Conservation (phyloP, 2,113 vertebrate species). For the Panurus biarmicus region DNA sequence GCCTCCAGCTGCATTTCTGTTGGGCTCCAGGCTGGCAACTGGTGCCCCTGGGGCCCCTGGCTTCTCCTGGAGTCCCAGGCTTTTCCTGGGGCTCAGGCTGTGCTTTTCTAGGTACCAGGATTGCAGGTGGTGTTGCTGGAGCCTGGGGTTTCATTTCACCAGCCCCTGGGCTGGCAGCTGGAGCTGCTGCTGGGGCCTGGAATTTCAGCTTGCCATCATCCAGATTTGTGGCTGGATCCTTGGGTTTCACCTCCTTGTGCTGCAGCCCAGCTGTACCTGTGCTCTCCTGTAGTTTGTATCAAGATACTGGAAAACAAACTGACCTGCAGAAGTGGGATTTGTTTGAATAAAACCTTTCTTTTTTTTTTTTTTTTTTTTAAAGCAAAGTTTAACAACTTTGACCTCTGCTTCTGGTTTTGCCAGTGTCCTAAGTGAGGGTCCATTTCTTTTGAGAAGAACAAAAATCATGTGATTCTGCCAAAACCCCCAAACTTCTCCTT, state of each 20-base stretch:
- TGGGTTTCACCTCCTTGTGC: slow-evolving; percentile 11
- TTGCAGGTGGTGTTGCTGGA: slow-evolving; percentile 18
- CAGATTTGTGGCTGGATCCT: slow-evolving; percentile 18
- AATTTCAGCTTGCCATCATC: slow-evolving; percentile 28
- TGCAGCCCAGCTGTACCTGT: slow-evolving; percentile 22
- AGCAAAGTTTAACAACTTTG: slow-evolving; percentile 4
- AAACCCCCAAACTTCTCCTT: not conserved
- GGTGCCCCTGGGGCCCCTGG: not conserved
- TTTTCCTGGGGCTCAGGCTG: slow-evolving; percentile 11
- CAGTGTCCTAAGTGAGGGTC: slow-evolving; percentile 13
- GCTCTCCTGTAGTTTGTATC: slow-evolving; percentile 42
- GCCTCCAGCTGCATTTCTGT: slow-evolving; percentile 16
- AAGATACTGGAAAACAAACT: slow-evolving; percentile 47
- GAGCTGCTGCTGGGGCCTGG: slow-evolving; percentile 35
- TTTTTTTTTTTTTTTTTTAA: not conserved
- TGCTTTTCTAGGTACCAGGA: slow-evolving; percentile 39
- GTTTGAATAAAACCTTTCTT: slow-evolving; percentile 3
- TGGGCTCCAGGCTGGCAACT: slow-evolving; percentile 26
- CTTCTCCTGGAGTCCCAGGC: slow-evolving; percentile 17
- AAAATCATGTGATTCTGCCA: slow-evolving; percentile 47
- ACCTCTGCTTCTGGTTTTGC: slow-evolving; percentile 36
- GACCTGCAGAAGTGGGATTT: slow-evolving; percentile 14
- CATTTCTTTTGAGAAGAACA: slow-evolving; percentile 35
- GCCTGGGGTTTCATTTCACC: slow-evolving; percentile 17
- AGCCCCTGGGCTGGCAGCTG: slow-evolving; percentile 15